A percentile compares a stretch with the other conserved stretches of the same genome.
Conservation (phyloP, 1,140 invertebrate species). For the Planococcus citri region DNA sequence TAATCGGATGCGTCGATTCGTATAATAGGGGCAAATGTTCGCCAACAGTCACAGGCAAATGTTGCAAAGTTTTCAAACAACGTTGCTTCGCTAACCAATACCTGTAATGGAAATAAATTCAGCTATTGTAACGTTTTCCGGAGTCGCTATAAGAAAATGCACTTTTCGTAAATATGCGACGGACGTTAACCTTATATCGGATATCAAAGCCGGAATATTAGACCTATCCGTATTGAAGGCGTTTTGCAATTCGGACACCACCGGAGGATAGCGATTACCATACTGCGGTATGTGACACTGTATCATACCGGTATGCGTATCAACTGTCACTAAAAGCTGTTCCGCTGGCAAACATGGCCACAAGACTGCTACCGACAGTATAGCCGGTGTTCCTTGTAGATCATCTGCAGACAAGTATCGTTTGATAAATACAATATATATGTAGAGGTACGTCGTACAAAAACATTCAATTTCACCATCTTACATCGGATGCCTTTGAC, state of each 20-base stretch:
- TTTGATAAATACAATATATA: neutral
- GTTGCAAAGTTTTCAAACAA: constrained; percentile 88
- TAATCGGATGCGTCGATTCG: constrained; percentile 62
- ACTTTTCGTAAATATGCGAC: neutral
- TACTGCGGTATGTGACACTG: constrained; percentile 84
- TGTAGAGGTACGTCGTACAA: neutral
- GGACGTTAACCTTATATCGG: constrained; percentile 46
- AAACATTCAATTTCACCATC: constrained; percentile 27
- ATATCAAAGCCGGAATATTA: constrained; percentile 52
- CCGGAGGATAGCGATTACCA: constrained; percentile 45
- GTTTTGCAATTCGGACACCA: constrained; percentile 66
- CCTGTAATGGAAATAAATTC: constrained; percentile 34
- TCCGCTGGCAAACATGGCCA: constrained; percentile 81
- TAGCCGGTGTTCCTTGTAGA: constrained; percentile 71
- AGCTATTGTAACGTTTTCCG: no score
- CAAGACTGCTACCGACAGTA: constrained; percentile 76
- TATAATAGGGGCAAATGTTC: constrained; percentile 70
- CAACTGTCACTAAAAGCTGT: constrained; percentile 78
- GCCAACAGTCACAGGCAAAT: constrained; percentile 74
- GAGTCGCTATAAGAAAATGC: no score
- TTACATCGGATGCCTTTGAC: constrained; percentile 59
- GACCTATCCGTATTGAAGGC: constrained; percentile 64
- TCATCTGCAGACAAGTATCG: constrained; percentile 37
- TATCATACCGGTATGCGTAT: constrained; percentile 84
- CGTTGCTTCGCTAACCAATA: constrained; percentile 82